Evolutionary conservation across 2,888 invertebrate species (phyloP), one percentile per base, ranked within the genome.

Genomic region (Rhagonycha lutea): DNA sequence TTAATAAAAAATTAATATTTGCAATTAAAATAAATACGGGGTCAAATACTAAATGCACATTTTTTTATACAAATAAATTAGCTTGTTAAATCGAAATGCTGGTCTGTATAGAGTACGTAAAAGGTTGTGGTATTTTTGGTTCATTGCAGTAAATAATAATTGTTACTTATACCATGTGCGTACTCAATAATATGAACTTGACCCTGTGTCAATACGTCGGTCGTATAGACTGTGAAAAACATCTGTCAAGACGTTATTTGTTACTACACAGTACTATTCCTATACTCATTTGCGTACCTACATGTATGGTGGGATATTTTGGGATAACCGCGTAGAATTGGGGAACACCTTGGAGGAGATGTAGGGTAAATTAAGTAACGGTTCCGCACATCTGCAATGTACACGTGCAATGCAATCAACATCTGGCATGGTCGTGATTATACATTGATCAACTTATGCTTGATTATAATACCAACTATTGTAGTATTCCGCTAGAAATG

Each of bases 321-420:
- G 67, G 72, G 68, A 72, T 75, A 74, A 74, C 32, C 67, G 29
- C n/a, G 72, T 29, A 72, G 28, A 32, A 63, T 12, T 26, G 65
- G 26, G 69, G 69, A 75, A 83, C 85, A 85, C 85, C 85, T 85
- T 84, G 84, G 82, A 76, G 76, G 75, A 78, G 74, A 77, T 72
- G 75, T 70, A 74, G 76, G 79, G 78, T 75, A 77, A 75, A 77
- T 67, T 70, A 78, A 79, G 79, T 84, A 85, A 85, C 85, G 84
- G 85, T 82, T 81, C 82, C 81, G 80, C 83, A 83, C 85, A 85
- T 83, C 82, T 82, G 83, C 83, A 81, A 77, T 80, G 80, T 79
- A 83, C 84, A 85, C 84, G 84, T 84, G 85, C 83, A 82, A 77
- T 76, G 74, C 70, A 78, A 81, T 79, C 81, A 79, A 81, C 85